Percentiles rank a stretch among this genome's conserved stretches.
Conservation (phyloP, 2,888 invertebrate genomes). For the Drosophila merina region DNA sequence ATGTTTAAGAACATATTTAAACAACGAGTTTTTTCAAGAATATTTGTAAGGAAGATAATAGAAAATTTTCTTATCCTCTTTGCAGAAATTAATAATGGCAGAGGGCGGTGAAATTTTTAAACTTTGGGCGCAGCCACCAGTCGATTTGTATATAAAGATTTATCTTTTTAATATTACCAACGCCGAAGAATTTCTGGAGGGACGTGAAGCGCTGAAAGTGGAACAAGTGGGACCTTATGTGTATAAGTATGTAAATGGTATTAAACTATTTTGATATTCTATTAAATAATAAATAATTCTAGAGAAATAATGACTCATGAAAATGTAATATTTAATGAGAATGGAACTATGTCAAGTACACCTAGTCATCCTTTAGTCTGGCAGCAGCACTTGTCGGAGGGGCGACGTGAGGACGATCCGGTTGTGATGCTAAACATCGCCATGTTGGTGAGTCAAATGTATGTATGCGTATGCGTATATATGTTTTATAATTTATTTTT, state of each 20-base stretch:
- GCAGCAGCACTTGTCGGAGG: slow-evolving; percentile 91
- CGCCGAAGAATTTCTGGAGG: slow-evolving; percentile 90
- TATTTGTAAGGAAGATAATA: too few species aligned
- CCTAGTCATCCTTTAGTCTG: slow-evolving; percentile 91
- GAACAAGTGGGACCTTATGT: slow-evolving; percentile 94
- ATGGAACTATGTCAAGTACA: slow-evolving; percentile 89
- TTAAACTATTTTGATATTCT: not conserved
- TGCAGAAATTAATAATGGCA: slow-evolving; percentile 89
- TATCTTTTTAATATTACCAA: slow-evolving; percentile 94
- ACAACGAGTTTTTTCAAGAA: too few species aligned
- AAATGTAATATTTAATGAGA: slow-evolving; percentile 89
- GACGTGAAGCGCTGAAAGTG: slow-evolving; percentile 89
- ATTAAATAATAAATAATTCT: not conserved
- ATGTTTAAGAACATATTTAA: too few species aligned
- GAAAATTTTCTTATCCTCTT: slow-evolving; percentile 25
- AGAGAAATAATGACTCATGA: slow-evolving; percentile 90
- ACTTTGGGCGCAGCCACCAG: slow-evolving; percentile 92
- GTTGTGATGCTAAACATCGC: slow-evolving; percentile 93
- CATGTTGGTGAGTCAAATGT: slow-evolving; percentile 88
- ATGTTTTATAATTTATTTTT: too few species aligned
- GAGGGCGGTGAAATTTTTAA: slow-evolving; percentile 93
- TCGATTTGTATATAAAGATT: slow-evolving; percentile 90
- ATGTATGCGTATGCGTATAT: too few species aligned
- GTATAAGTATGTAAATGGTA: slow-evolving; percentile 89
- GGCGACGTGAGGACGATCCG: slow-evolving; percentile 89